phyloP scores from a whole-genome alignment of 2,113 vertebrate genomes.

The Halcyon senegalensis region DNA sequence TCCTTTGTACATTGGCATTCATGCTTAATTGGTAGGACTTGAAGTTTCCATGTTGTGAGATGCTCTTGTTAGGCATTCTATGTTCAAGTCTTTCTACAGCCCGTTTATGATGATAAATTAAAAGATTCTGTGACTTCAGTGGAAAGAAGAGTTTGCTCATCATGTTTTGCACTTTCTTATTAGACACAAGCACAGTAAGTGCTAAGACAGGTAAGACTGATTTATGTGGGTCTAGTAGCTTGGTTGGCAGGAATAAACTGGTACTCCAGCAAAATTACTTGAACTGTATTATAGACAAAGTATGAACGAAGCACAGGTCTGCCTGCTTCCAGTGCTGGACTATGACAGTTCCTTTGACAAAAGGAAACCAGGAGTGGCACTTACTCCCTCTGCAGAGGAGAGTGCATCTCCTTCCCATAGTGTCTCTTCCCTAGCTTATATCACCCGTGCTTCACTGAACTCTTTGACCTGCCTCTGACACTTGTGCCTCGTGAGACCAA shows the following conservation, averaged over 20 bases:
- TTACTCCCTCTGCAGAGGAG: not conserved
- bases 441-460: not conserved
- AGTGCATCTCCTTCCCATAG: not conserved
- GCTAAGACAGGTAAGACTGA: not conserved
- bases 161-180: not conserved
- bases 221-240: not conserved
- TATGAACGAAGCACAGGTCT: not conserved
- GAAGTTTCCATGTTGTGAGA: not conserved
- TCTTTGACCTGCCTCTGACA: not conserved
- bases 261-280: not conserved
- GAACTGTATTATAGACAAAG: not conserved
- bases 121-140: not conserved
- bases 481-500: not conserved
- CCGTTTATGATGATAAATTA: not conserved
- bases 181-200: not conserved
- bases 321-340: not conserved
- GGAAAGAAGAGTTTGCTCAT: not conserved
- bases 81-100: not conserved
- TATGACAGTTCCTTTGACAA: not conserved
- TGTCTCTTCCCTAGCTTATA: not conserved
- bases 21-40: not conserved
- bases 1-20: accelerated
- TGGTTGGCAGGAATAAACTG: not conserved
- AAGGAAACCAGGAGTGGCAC: not conserved
- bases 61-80: not conserved